Evolutionary conservation across 2,113 vertebrate species (phyloP).

Genomic region (Perca fluviatilis): DNA sequence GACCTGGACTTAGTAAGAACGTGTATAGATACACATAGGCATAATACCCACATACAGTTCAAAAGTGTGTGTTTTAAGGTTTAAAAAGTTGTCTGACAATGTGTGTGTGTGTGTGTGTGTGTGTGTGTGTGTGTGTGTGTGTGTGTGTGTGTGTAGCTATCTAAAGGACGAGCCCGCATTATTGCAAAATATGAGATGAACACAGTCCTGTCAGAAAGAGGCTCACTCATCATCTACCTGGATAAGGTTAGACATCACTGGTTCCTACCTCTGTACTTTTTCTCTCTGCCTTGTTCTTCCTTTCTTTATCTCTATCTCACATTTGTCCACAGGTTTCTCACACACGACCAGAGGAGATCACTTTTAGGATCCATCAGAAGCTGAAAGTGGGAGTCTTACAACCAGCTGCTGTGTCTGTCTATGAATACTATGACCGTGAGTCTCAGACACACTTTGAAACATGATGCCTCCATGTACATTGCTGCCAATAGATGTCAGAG

Average conservation of each 20-base stretch:
- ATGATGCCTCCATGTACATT: neutral
- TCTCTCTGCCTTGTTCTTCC: too few relatives aligned
- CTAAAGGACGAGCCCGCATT: slow-evolving; percentile 77
- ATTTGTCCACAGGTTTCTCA: too few relatives aligned
- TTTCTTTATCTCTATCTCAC: too few relatives aligned
- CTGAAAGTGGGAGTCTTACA: slow-evolving; percentile 84
- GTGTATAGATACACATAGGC: neutral
- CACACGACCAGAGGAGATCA: too few relatives aligned
- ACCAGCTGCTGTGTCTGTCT: slow-evolving; percentile 86
- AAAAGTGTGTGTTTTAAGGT: too few relatives aligned
- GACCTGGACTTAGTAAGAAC: slow-evolving; percentile 80
- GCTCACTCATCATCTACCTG: slow-evolving; percentile 90
- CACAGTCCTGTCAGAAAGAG: slow-evolving; percentile 73
- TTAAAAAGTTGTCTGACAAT: too few relatives aligned
- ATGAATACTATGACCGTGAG: slow-evolving; percentile 85
- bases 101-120: neutral
- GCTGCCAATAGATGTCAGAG: neutral
- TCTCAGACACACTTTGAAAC: slow-evolving; percentile 1
- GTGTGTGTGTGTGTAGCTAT: slow-evolving; percentile 74
- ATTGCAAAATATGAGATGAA: slow-evolving; percentile 87
- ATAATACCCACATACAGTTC: too few relatives aligned
- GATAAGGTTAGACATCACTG: slow-evolving; percentile 81
- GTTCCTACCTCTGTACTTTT: neutral
- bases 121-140: too few relatives aligned
- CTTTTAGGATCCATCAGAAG: slow-evolving; percentile 61